These are phyloP conservation scores for Mesopsocus fuscifrons DNA, from an alignment of 2,888 invertebrate genomes.

Conservation along the genomic window DNA sequence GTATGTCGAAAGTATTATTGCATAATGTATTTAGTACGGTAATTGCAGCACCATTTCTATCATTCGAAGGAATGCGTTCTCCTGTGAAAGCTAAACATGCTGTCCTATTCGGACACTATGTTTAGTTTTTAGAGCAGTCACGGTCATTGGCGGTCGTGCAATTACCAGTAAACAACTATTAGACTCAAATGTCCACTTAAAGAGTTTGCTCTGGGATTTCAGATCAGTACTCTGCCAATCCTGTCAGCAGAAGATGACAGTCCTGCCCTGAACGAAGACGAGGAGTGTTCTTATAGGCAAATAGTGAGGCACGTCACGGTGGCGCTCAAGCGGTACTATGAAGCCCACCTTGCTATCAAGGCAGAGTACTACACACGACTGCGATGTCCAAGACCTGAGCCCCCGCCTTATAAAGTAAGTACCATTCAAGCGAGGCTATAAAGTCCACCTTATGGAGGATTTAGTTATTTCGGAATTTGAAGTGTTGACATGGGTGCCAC, in stretches of 20 bases:
- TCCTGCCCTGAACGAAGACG: conserved; percentile 51
- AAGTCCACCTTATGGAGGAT: too few relatives aligned
- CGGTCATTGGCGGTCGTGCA: too few relatives aligned
- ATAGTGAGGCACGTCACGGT: conserved; percentile 80
- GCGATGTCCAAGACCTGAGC: conserved; percentile 29
- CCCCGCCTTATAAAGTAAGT: conserved; percentile 28
- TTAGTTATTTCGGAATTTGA: too few relatives aligned
- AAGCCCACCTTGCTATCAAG: conserved; percentile 69
- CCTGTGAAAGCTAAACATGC: too few relatives aligned
- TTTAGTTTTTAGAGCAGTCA: too few relatives aligned
- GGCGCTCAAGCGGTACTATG: conserved; percentile 75
- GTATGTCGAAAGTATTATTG: conserved; percentile 31
- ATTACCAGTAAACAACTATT: conserved; percentile 11
- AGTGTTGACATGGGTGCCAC: too few relatives aligned
- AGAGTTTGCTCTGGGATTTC: conserved; percentile 10
- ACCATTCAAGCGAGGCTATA: neutral
- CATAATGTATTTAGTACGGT: too few relatives aligned
- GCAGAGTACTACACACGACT: conserved; percentile 45
- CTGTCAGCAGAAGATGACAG: conserved; percentile 47
- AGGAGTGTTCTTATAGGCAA: conserved; percentile 76
- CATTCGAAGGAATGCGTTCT: too few relatives aligned
- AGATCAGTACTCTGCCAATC: conserved; percentile 75
- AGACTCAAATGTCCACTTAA: conserved; percentile 1
- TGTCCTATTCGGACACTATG: too few relatives aligned
- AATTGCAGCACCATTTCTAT: too few relatives aligned